These are phyloP conservation scores for Apostichopus californicus DNA, from an alignment of 35 echinoderm and acorn worm species.

Conservation along the genomic window DNA sequence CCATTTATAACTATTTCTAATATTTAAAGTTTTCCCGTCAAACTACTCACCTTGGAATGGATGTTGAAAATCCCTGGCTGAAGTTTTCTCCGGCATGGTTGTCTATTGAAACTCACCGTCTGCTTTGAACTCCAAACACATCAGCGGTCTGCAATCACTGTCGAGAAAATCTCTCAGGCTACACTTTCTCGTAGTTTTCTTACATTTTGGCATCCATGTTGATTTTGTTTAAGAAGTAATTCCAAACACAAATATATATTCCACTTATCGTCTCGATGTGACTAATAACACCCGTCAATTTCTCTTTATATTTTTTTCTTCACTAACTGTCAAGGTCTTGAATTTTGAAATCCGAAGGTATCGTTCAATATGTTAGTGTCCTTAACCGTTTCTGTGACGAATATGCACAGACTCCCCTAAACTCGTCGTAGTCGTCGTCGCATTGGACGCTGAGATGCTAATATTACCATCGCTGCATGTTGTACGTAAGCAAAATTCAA, in stretches of 20 bases:
- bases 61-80: constrained; percentile 14
- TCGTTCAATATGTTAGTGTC: background rate
- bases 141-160: background rate
- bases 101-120: background rate
- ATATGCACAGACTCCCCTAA: constrained; percentile 8
- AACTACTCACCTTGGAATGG: constrained; percentile 45
- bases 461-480: constrained; percentile 8
- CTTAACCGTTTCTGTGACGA: background rate
- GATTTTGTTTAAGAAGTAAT: constrained; percentile 29
- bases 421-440: background rate
- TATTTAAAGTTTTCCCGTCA: background rate
- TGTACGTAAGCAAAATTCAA: constrained; percentile 38
- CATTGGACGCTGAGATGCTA: constrained; percentile 10
- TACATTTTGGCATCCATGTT: constrained; percentile 19
- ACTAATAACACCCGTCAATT: background rate
- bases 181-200: background rate
- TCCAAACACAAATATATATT: constrained; percentile 6
- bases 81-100: constrained; percentile 35
- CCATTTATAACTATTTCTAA: background rate
- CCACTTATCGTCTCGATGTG: background rate
- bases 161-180: background rate
- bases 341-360: constrained; percentile 15
- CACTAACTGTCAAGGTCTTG: background rate
- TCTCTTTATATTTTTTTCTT: background rate
- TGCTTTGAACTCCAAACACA: background rate